These are phyloP conservation scores for Belgica antarctica DNA, from an alignment of 2,888 invertebrate species.

Conservation along the genomic window DNA sequence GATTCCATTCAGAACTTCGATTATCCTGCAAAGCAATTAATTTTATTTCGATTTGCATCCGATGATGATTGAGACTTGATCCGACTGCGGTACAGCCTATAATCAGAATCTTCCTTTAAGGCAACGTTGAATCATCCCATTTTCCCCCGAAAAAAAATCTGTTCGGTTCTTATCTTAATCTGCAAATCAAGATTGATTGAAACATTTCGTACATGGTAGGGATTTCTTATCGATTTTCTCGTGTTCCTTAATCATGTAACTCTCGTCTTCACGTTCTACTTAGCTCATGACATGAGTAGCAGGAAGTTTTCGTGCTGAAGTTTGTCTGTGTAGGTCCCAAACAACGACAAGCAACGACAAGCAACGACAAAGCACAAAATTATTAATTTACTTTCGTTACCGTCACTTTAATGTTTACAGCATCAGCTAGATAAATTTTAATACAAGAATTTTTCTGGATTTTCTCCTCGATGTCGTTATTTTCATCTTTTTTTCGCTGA, in stretches of 20 bases:
- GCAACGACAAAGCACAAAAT: background rate
- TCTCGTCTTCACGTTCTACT: slow-evolving; percentile 27
- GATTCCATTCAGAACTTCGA: too few species aligned
- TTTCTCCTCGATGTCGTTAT: too few species aligned
- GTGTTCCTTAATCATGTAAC: background rate
- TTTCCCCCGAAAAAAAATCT: slow-evolving; percentile 10
- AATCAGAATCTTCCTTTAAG: too few species aligned
- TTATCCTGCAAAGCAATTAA: too few species aligned
- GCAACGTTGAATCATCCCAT: background rate
- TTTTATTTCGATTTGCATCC: too few species aligned
- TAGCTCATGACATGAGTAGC: background rate
- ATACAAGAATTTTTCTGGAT: background rate
- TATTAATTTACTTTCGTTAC: slow-evolving; percentile 21
- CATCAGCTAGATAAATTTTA: background rate
- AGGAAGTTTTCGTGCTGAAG: background rate
- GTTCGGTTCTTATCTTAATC: slow-evolving; percentile 21
- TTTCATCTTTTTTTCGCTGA: too few species aligned
- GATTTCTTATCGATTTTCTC: slow-evolving; percentile 13
- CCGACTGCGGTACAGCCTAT: too few species aligned
- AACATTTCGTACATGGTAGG: slow-evolving; percentile 29
- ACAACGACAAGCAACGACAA: background rate
- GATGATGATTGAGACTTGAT: too few species aligned
- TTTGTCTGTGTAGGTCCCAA: background rate
- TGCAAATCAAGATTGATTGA: slow-evolving; percentile 42
- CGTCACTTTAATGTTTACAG: background rate